These are phyloP conservation scores for Luperina testacea DNA, from an alignment of 2,888 invertebrate genomes.

Conservation along the genomic window DNA sequence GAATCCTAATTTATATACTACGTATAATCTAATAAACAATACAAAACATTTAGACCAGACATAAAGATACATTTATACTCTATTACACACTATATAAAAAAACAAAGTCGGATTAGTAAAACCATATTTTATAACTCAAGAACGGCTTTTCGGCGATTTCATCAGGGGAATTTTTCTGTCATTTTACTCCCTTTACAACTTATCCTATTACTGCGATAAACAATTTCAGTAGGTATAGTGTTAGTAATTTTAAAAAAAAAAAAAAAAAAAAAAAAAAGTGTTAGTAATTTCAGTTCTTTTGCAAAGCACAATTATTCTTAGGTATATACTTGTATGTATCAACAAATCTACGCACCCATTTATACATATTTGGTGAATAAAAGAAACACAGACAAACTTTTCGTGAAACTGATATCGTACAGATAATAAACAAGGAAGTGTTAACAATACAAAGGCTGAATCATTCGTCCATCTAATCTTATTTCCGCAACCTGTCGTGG, in stretches of 20 bases:
- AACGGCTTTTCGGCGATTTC: too few relatives aligned
- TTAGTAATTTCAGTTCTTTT: too few relatives aligned
- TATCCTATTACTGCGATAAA: background rate
- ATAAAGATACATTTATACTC: too few relatives aligned
- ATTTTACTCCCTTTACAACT: background rate
- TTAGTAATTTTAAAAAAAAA: too few relatives aligned
- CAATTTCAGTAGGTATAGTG: background rate
- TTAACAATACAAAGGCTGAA: conserved; percentile 28
- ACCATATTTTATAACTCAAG: too few relatives aligned
- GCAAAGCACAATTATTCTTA: background rate
- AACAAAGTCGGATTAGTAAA: too few relatives aligned
- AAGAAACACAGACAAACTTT: conserved; percentile 8
- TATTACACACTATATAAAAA: too few relatives aligned
- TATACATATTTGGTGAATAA: conserved; percentile 24
- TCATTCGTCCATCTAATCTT: conserved; percentile 47
- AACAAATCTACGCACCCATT: background rate
- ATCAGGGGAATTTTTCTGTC: background rate
- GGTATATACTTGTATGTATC: background rate
- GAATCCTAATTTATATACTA: too few relatives aligned
- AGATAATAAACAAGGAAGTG: conserved; percentile 26
- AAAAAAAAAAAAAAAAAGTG: too few relatives aligned
- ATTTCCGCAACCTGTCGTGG: conserved; percentile 43
- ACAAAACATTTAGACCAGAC: too few relatives aligned
- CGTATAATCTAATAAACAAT: too few relatives aligned
- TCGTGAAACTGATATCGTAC: conserved; percentile 24